These are phyloP conservation scores for Anoplopoma fimbria DNA, from an alignment of 2,113 vertebrate species.

Conservation along the genomic window DNA sequence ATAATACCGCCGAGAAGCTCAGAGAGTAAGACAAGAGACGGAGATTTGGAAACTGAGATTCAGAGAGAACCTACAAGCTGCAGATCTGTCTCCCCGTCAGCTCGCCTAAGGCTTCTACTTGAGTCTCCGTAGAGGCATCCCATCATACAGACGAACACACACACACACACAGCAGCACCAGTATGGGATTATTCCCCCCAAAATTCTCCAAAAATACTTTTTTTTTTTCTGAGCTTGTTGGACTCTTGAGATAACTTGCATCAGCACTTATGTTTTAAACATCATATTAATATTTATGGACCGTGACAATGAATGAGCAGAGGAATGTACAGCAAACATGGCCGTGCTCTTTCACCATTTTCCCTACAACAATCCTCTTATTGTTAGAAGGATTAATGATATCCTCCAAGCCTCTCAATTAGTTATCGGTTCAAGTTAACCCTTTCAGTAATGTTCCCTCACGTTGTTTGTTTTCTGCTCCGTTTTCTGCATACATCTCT, in stretches of 20 bases:
- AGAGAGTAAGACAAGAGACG: constrained; percentile 49
- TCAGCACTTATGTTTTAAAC: neutral
- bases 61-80: constrained; percentile 32
- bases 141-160: neutral
- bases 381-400: constrained; percentile 40
- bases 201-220: neutral
- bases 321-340: neutral
- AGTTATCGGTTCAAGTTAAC: neutral
- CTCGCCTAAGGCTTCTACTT: constrained; percentile 11
- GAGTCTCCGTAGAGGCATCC: constrained; percentile 33
- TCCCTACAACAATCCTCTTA: constrained; percentile 30
- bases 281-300: neutral
- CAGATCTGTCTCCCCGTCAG: constrained; percentile 46
- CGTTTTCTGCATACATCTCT: neutral
- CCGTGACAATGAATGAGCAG: neutral
- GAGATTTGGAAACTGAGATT: constrained; percentile 65
- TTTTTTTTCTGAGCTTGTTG: neutral
- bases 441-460: neutral
- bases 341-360: constrained; percentile 6
- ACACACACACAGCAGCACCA: constrained; percentile 3
- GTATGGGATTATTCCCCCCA: neutral
- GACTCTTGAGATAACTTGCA: neutral
- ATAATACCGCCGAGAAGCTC: constrained; percentile 43
- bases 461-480: neutral
- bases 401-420: constrained; percentile 41